Conservation (phyloP, 1,140 invertebrate genomes). For the Drosophila pallidifrons region DNA sequence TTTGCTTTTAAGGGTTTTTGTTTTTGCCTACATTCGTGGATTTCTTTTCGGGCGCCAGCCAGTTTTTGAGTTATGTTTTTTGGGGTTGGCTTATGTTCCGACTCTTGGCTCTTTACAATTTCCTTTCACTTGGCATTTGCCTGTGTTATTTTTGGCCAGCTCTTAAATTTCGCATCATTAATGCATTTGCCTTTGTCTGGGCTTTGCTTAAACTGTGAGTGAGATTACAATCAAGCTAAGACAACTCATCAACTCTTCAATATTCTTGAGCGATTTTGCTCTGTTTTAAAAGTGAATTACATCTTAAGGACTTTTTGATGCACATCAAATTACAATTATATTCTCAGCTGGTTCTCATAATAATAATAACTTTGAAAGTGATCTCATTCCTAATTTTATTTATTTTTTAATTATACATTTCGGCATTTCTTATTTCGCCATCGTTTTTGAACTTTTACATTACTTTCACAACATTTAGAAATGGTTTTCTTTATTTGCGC, state of each 20-base stretch:
- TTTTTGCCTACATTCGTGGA: constrained; percentile 38
- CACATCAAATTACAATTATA: background rate
- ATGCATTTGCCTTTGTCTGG: constrained; percentile 36
- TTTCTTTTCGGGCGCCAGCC: constrained; percentile 59
- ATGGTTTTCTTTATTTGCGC: constrained; percentile 32
- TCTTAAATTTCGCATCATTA: constrained; percentile 77
- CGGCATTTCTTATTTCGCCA: background rate
- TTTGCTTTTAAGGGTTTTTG: constrained; percentile 47
- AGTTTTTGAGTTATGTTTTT: constrained; percentile 76
- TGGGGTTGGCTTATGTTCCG: constrained; percentile 76
- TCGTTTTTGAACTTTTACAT: constrained; percentile 4
- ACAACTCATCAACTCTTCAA: background rate
- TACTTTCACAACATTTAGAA: constrained; percentile 65
- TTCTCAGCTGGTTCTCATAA: constrained; percentile 15
- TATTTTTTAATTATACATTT: constrained; percentile 43
- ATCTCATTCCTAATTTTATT: constrained; percentile 17
- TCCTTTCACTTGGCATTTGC: constrained; percentile 59
- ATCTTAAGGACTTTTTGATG: background rate
- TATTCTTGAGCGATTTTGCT: background rate
- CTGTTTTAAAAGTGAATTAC: background rate
- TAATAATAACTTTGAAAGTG: constrained; percentile 6
- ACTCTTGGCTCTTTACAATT: constrained; percentile 74
- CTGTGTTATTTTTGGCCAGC: constrained; percentile 74
- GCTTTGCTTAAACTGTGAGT: constrained; percentile 37
- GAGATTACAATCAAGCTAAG: constrained; percentile 15